phyloP scores from a whole-genome alignment of 37 sponge, comb jelly and placozoan species.

The Aplysina aerophoba region DNA sequence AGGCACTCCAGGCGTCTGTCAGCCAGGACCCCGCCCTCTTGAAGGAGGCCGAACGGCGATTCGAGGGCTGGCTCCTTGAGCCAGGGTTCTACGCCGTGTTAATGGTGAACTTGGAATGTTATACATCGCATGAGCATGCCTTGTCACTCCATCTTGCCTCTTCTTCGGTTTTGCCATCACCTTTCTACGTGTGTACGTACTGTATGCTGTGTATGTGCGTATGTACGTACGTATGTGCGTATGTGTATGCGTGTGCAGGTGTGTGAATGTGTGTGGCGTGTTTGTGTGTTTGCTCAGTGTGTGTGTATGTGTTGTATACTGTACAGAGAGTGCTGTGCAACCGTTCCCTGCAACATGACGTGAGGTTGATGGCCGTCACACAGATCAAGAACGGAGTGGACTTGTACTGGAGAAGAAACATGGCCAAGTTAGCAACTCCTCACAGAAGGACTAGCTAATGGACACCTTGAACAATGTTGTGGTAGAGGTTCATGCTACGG shows the following conservation, averaged over 20 bases:
- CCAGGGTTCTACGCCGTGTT: slow-evolving; percentile 68
- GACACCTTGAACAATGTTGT: no score
- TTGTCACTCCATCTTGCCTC: not conserved
- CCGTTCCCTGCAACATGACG: slow-evolving; percentile 49
- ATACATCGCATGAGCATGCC: not conserved
- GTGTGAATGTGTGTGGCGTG: slow-evolving; percentile 3
- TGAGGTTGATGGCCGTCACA: slow-evolving; percentile 85
- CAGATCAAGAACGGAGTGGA: slow-evolving; percentile 89
- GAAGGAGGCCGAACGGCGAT: slow-evolving; percentile 66
- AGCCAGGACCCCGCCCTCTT: slow-evolving; percentile 75
- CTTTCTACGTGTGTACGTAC: not conserved
- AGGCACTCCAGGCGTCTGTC: slow-evolving; percentile 62
- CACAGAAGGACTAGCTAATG: no score
- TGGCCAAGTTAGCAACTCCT: not conserved
- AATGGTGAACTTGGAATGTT: slow-evolving; percentile 44
- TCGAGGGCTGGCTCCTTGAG: slow-evolving; percentile 72
- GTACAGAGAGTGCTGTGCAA: slow-evolving; percentile 55
- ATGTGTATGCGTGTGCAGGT: not conserved
- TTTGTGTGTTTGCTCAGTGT: no score
- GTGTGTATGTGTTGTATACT: slow-evolving; percentile 7
- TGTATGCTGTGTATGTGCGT: not conserved
- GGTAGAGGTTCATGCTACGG: no score
- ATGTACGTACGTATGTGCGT: not conserved
- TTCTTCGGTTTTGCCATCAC: not conserved
- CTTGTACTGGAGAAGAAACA: slow-evolving; percentile 73